Percentiles rank a stretch among this genome's conserved stretches.
These are phyloP conservation scores for Ligdia adustata DNA, from an alignment of 2,888 invertebrate species.

Conservation along the genomic window DNA sequence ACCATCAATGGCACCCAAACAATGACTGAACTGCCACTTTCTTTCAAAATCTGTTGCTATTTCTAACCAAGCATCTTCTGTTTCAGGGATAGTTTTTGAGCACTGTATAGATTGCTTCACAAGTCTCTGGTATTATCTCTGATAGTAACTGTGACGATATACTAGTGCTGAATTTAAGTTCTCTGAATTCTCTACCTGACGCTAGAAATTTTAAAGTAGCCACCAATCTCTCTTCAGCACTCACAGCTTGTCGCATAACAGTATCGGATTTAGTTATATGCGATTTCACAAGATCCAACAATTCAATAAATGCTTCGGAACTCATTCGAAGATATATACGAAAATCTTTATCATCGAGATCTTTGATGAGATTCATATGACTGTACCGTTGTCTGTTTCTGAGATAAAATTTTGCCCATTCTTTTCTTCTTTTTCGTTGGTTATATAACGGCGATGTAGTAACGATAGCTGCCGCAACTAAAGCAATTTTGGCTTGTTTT, in stretches of 20 bases:
- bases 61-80: constrained; percentile 25
- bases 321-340: too few species aligned
- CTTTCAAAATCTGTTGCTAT: constrained; percentile 18
- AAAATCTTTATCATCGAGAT: too few species aligned
- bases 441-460: constrained; percentile 5
- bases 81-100: constrained; percentile 25
- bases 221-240: constrained; percentile 14
- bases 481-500: constrained; percentile 12
- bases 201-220: constrained; percentile 27
- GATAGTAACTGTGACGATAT: constrained; percentile 27
- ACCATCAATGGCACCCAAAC: constrained; percentile 9
- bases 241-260: constrained; percentile 12
- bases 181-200: constrained; percentile 27
- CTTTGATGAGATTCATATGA: constrained; percentile 17
- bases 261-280: constrained; percentile 12
- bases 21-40: constrained; percentile 19
- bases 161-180: constrained; percentile 24
- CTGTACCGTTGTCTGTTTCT: constrained; percentile 15
- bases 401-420: constrained; percentile 25
- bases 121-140: constrained; percentile 34
- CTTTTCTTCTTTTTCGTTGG: constrained; percentile 19
- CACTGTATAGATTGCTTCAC: constrained; percentile 29
- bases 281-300: neutral
- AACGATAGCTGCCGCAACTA: constrained; percentile 12
- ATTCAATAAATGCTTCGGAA: too few species aligned